These are phyloP conservation scores for Trachelipus rathkii DNA, from an alignment of 1,140 invertebrate genomes.

Conservation along the genomic window DNA sequence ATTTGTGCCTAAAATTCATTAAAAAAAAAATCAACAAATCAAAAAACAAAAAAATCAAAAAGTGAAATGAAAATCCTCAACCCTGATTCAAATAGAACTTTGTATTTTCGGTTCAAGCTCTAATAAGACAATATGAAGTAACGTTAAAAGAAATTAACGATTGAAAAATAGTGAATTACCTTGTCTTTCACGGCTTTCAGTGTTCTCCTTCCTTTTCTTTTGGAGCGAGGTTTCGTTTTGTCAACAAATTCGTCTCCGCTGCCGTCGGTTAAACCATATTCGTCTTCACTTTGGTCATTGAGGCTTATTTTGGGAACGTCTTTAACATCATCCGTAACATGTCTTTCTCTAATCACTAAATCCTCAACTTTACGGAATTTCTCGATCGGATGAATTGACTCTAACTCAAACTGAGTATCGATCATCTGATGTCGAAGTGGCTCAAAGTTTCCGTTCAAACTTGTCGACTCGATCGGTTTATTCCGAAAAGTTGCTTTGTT, in stretches of 20 bases:
- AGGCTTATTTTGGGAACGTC: not conserved
- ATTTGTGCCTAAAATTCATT: too few species aligned
- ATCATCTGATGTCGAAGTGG: not conserved
- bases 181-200: not conserved
- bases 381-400: not conserved
- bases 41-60: too few species aligned
- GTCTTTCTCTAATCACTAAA: not conserved
- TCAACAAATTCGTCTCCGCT: not conserved
- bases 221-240: not conserved
- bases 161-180: not conserved
- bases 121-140: too few species aligned
- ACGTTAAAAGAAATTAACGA: too few species aligned
- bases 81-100: too few species aligned
- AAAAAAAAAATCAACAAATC: too few species aligned
- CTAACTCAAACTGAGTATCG: not conserved
- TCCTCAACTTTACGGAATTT: not conserved
- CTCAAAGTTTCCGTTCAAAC: not conserved
- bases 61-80: too few species aligned
- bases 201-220: not conserved
- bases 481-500: not conserved
- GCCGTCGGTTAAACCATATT: not conserved
- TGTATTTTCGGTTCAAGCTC: too few species aligned
- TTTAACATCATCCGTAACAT: not conserved
- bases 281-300: not conserved
- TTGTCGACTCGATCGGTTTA: not conserved